Evolutionary conservation across 2,888 invertebrate genomes (phyloP).

Genomic region (Byasa hedistus): DNA sequence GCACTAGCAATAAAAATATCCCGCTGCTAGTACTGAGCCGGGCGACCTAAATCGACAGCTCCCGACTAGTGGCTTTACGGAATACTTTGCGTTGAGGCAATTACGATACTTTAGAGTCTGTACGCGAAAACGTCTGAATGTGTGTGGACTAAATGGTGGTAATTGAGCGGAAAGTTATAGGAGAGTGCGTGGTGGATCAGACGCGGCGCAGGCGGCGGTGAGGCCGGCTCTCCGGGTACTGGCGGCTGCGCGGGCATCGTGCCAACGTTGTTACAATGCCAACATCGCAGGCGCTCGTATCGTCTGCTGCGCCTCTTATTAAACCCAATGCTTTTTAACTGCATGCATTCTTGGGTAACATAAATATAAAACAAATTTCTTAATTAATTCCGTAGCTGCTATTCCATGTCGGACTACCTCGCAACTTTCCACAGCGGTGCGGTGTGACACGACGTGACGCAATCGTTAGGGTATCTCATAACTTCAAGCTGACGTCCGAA

Average conservation of each 20-base stretch:
- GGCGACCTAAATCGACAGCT: constrained; percentile 76
- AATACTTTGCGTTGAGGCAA: constrained; percentile 46
- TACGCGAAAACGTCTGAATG: constrained; percentile 14
- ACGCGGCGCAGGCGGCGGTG: constrained; percentile 61
- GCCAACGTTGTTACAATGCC: constrained; percentile 50
- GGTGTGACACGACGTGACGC: constrained; percentile 31
- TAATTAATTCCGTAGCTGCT: constrained; percentile 43
- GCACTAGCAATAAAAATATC: constrained; percentile 78
- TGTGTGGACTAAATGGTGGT: constrained; percentile 13
- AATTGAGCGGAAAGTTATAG: constrained; percentile 14
- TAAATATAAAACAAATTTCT: constrained; percentile 64
- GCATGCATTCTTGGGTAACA: constrained; percentile 47
- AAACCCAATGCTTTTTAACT: constrained; percentile 59
- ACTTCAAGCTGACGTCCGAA: constrained; percentile 39
- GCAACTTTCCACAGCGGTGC: constrained; percentile 3
- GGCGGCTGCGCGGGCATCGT: constrained; percentile 63
- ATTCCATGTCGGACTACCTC: constrained; percentile 19
- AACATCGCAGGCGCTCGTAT: constrained; percentile 27
- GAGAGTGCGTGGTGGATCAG: constrained; percentile 21
- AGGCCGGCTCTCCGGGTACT: constrained; percentile 70
- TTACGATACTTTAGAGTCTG: constrained; percentile 34
- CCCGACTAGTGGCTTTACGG: constrained; percentile 46
- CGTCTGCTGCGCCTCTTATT: constrained; percentile 62
- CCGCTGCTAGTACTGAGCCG: constrained; percentile 74
- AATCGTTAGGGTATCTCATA: constrained; percentile 35